phyloP scores from a whole-genome alignment of 2,797 vertebrate genomes.

The Columba guinea region DNA sequence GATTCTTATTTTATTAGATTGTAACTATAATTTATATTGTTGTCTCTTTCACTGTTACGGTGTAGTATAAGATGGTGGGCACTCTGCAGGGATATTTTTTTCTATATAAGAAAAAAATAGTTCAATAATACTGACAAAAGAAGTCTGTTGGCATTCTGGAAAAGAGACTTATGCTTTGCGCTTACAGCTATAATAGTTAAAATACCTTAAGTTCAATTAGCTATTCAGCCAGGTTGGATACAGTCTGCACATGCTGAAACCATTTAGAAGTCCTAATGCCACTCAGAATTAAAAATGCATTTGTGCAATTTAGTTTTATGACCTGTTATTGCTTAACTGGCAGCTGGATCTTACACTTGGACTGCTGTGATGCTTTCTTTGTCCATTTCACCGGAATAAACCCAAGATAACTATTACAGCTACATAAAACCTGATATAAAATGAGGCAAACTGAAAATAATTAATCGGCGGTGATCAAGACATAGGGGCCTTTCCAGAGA shows the following conservation, averaged over 20 bases:
- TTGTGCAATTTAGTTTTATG: conserved; percentile 71
- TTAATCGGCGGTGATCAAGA: conserved; percentile 55
- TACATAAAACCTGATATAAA: conserved; percentile 29
- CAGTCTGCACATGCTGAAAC: not conserved
- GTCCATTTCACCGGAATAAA: conserved; percentile 17
- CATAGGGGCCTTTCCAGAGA: conserved; percentile 41
- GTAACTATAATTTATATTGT: not conserved
- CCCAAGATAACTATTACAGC: conserved; percentile 28
- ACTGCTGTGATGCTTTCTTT: not conserved
- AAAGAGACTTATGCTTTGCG: not conserved
- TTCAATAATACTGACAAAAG: not conserved
- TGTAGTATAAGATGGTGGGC: not conserved
- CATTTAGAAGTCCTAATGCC: conserved; percentile 30
- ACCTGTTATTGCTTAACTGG: conserved; percentile 58
- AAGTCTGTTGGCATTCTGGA: not conserved
- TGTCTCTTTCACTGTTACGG: conserved; percentile 1
- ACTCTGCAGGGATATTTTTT: not conserved
- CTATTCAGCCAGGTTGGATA: not conserved
- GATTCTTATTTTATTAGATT: conserved; percentile 1
- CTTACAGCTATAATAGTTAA: not conserved
- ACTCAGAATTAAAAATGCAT: conserved; percentile 67
- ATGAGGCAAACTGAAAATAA: conserved; percentile 61
- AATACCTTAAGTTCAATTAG: conserved; percentile 13
- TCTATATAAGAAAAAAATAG: not conserved
- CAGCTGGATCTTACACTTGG: conserved; percentile 55